phyloP scores from a whole-genome alignment of 1,140 invertebrate genomes.

The Orius insidiosus region DNA sequence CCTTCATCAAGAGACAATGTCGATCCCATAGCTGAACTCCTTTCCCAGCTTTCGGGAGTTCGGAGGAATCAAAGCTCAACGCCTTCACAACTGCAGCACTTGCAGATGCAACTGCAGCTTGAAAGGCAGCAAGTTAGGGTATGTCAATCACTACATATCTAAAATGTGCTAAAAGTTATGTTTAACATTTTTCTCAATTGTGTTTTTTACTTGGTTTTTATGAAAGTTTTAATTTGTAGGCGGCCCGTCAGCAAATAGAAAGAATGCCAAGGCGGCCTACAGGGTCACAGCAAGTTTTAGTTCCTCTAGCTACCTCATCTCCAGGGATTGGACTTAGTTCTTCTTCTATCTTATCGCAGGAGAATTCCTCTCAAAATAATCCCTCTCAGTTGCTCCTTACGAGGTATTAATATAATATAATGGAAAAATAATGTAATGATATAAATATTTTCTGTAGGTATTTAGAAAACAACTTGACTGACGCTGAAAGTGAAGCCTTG shows the following conservation, averaged over 20 bases:
- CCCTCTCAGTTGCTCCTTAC: conserved; percentile 39
- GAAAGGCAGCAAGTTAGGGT: conserved; percentile 70
- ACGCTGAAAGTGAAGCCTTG: conserved; percentile 33
- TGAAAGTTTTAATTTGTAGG: conserved; percentile 28
- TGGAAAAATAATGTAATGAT: conserved; percentile 4
- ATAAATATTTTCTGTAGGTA: conserved; percentile 30
- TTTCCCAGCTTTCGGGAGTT: conserved; percentile 82
- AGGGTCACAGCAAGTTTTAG: conserved; percentile 28
- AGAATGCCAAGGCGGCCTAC: conserved; percentile 60
- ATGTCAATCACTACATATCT: conserved; percentile 20
- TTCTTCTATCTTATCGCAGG: conserved; percentile 3
- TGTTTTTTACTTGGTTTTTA: neutral
- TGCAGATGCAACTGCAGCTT: conserved; percentile 78
- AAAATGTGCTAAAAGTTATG: neutral
- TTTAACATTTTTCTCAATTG: neutral
- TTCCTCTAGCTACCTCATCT: conserved; percentile 28
- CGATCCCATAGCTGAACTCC: conserved; percentile 85
- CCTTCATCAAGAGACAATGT: conserved; percentile 74
- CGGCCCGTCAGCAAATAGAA: conserved; percentile 68
- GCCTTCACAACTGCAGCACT: conserved; percentile 64
- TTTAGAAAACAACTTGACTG: conserved; percentile 35
- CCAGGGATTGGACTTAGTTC: conserved; percentile 22
- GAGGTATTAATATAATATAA: conserved; percentile 26
- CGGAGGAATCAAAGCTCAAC: conserved; percentile 35
- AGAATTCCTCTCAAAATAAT: conserved; percentile 25